Conservation (phyloP, 2,888 invertebrate genomes). For the Diaphora mendica region DNA sequence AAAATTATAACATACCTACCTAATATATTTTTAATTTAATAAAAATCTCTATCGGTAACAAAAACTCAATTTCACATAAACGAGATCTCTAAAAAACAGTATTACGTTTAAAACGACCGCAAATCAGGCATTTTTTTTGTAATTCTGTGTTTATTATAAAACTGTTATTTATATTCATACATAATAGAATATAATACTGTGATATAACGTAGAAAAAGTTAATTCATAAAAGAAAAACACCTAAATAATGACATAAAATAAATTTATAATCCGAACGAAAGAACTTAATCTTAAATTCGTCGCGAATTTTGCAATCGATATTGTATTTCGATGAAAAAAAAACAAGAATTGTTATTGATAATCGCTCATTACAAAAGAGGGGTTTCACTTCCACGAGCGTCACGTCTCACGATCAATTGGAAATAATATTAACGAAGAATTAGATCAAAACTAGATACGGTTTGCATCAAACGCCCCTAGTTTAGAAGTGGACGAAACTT, state of each 20-base stretch:
- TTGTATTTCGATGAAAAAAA: slow-evolving; percentile 59
- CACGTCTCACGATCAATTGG: slow-evolving; percentile 81
- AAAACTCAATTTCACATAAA: not conserved
- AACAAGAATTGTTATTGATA: slow-evolving; percentile 65
- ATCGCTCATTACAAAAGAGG: slow-evolving; percentile 77
- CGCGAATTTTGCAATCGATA: slow-evolving; percentile 57
- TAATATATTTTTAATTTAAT: no score
- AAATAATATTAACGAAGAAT: slow-evolving; percentile 67
- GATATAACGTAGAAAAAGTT: slow-evolving; percentile 32
- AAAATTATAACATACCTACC: no score
- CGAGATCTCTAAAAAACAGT: not conserved
- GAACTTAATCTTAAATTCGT: slow-evolving; percentile 49
- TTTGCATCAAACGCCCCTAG: not conserved
- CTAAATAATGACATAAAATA: slow-evolving; percentile 45
- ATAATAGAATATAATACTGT: slow-evolving; percentile 34
- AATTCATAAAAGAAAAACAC: slow-evolving; percentile 30
- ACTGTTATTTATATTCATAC: slow-evolving; percentile 24
- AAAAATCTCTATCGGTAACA: not conserved
- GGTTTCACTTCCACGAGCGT: slow-evolving; percentile 80
- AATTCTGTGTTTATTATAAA: not conserved
- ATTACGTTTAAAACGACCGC: not conserved
- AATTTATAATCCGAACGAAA: slow-evolving; percentile 42
- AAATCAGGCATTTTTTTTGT: not conserved
- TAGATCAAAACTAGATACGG: slow-evolving; percentile 54
- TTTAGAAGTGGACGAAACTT: not conserved